Base-by-base conservation (phyloP, 2,797 vertebrate species). In the Lagocephalus sceleratus region DNA sequence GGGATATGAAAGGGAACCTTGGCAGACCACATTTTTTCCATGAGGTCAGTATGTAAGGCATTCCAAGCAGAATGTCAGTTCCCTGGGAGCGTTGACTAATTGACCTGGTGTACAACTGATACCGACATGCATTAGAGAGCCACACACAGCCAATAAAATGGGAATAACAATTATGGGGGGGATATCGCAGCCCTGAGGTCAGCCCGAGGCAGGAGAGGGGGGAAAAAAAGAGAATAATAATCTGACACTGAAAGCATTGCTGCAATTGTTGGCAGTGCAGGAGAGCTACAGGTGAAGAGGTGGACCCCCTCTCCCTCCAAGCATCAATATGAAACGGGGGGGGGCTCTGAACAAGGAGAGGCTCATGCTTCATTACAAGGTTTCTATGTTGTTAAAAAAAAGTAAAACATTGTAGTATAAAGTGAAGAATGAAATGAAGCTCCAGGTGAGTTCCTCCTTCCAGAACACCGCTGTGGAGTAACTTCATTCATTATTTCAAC, bases 21-120 rank as follows among this genome's bases (percentile, higher is more conserved):
- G 88, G 88, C 88, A 88, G 81, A 72, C 76, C 55, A 15, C 38
- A 65, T 66, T 89, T 35, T 89, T 89, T 90, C 88, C 88, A 90
- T 90, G 84, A 90, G 80, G 84, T 88, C 88, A 90, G 81, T 66
- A 47, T 75, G 76, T 55, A 19, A 81, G 73, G 77, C 81, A 88
- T 87, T 88, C 82, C 76, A 68, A 56, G 72, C 57, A 6, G 82
- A 82, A 83, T 83, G 83, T 85, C 81, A 88, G 85, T 81, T 81
- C 78, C 76, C 58, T 48, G 73, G 68, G 72, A 82, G 81, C 75
- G 73, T 72, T 84, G 84, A 85, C 83, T 87, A 87, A 88, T 83
- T 79, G 63, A 80, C 66, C 76, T 77, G 74, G 87, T 82, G 71
- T 72, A 81, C 72, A 72, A 71, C 63, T 65, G 75, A 85, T 65